Evolutionary conservation across 2,113 vertebrate genomes (phyloP).

Genomic region (Plestiodon gilberti): DNA sequence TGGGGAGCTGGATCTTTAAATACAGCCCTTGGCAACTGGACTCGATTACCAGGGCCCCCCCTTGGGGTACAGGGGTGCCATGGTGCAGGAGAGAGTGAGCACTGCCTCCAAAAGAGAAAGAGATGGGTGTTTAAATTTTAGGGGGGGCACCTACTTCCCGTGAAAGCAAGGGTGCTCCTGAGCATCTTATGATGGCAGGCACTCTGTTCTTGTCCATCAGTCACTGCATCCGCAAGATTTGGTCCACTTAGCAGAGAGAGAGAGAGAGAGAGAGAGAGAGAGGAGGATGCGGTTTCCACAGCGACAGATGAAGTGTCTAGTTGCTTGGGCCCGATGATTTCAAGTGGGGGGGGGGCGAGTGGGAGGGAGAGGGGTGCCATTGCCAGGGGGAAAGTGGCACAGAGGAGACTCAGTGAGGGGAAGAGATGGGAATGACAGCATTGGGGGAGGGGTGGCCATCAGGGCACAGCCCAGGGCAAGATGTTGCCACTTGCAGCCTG

Average conservation of each 20-base stretch:
- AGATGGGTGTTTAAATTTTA: not conserved
- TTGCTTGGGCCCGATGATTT: not conserved
- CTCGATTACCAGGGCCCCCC: too few species aligned
- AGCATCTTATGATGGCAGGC: not conserved
- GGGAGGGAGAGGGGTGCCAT: not conserved
- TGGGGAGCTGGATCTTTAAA: not conserved
- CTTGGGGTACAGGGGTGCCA: not conserved
- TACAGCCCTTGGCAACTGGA: not conserved
- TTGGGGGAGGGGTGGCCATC: not conserved
- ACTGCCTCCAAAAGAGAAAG: not conserved
- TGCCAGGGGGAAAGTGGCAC: not conserved
- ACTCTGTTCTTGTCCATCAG: too few species aligned
- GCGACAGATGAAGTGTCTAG: not conserved
- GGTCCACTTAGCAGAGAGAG: not conserved
- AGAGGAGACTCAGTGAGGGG: slow-evolving; percentile 6
- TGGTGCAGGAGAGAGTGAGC: not conserved
- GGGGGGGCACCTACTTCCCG: not conserved
- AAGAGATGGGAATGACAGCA: not conserved
- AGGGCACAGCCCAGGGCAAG: not conserved
- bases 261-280: not conserved
- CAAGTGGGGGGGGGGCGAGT: not conserved
- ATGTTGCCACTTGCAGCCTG: too few species aligned
- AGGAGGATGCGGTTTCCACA: slow-evolving; percentile 3
- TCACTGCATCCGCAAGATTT: not conserved
- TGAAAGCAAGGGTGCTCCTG: too few species aligned